phyloP scores from a whole-genome alignment of 2,797 vertebrate species.

The Scolopax rusticola region DNA sequence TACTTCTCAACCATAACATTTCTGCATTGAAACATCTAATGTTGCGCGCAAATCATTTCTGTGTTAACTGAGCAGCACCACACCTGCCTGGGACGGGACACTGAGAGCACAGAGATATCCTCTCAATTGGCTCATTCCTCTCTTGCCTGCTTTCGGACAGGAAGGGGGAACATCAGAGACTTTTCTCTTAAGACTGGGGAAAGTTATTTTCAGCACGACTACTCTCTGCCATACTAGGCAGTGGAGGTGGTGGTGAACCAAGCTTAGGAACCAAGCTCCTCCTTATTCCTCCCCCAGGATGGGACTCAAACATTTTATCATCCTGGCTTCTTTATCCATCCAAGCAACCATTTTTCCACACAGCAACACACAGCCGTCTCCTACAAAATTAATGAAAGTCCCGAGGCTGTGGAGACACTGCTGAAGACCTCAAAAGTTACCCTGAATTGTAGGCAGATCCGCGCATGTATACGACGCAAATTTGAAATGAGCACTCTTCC shows the following conservation, averaged over 20 bases:
- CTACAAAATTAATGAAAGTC: background rate
- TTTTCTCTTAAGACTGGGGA: slow-evolving; percentile 5
- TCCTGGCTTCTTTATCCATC: background rate
- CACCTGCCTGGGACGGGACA: background rate
- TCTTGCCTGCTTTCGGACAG: background rate
- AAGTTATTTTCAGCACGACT: slow-evolving; percentile 16
- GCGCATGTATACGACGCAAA: background rate
- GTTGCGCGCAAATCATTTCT: background rate
- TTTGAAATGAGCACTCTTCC: accelerated
- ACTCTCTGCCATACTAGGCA: background rate
- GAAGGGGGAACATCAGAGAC: background rate
- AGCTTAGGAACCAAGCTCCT: background rate
- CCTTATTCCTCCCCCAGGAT: background rate
- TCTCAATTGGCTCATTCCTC: background rate
- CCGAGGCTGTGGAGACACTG: background rate
- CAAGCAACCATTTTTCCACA: background rate
- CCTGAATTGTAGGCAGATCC: background rate
- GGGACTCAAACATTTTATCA: background rate
- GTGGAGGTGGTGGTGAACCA: background rate
- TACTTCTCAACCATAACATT: background rate
- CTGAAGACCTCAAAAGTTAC: background rate
- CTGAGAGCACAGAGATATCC: background rate
- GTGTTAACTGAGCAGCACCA: background rate
- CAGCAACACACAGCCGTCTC: background rate
- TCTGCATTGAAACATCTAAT: background rate